phyloP scores from a whole-genome alignment of 2,113 vertebrate genomes.

The Monopterus albus region DNA sequence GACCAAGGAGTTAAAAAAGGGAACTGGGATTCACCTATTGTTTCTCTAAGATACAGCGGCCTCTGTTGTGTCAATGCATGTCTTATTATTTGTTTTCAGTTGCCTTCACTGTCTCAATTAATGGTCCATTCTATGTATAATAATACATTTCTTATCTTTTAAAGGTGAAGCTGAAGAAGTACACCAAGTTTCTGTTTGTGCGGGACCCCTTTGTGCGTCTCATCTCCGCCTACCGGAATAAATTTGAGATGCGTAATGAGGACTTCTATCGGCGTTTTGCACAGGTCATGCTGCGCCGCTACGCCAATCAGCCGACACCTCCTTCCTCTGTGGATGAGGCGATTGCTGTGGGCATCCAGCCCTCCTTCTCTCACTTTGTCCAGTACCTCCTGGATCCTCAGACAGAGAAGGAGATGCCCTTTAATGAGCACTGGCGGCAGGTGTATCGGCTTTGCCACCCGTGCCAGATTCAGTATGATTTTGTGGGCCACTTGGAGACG shows the following conservation, averaged over 20 bases:
- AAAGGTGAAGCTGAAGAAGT: constrained; percentile 94
- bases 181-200: constrained; percentile 98
- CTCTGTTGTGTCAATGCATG: neutral
- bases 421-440: constrained; percentile 98
- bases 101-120: neutral
- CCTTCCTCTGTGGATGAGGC: constrained; percentile 89
- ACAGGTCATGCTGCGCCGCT: constrained; percentile 89
- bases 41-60: no score
- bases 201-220: constrained; percentile 96
- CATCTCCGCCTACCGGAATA: constrained; percentile 97
- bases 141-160: constrained; percentile 64
- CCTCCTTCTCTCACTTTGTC: constrained; percentile 92
- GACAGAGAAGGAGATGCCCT: constrained; percentile 91
- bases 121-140: neutral
- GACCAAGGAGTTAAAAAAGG: no score
- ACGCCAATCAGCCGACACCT: constrained; percentile 86
- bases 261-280: constrained; percentile 93
- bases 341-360: constrained; percentile 86
- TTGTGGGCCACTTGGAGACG: constrained; percentile 95
- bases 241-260: constrained; percentile 92
- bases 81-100: neutral
- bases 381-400: constrained; percentile 94
- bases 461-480: constrained; percentile 98
- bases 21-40: no score
- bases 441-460: constrained; percentile 95